Conservation (phyloP, 2,888 invertebrate genomes). For the Caenorhabditis panamensis region DNA sequence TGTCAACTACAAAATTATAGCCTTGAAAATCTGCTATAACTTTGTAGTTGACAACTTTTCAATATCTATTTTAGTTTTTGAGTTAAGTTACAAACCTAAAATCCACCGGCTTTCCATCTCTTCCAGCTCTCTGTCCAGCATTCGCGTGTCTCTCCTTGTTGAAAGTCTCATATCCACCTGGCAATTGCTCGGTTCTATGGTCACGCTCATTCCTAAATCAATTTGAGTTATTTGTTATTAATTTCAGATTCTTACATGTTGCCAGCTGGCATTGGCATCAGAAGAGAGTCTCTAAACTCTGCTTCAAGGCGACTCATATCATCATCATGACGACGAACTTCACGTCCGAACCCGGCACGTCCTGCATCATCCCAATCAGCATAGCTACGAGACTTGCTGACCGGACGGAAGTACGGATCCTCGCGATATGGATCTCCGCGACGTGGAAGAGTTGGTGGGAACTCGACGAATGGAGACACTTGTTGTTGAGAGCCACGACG, state of each 20-base stretch:
- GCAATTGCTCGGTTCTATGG: slow-evolving; percentile 77
- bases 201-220: slow-evolving; percentile 76
- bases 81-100: slow-evolving; percentile 74
- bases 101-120: slow-evolving; percentile 75
- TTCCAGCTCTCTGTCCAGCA: slow-evolving; percentile 67
- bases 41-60: no score
- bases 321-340: slow-evolving; percentile 71
- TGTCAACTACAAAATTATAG: no score
- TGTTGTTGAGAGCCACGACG: slow-evolving; percentile 70
- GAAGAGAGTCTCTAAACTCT: slow-evolving; percentile 76
- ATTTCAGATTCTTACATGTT: slow-evolving; percentile 69
- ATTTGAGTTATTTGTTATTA: no score
- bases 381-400: slow-evolving; percentile 78
- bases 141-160: slow-evolving; percentile 74
- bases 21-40: no score
- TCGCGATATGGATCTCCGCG: slow-evolving; percentile 50
- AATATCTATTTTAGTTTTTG: no score
- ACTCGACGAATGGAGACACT: slow-evolving; percentile 79
- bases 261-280: slow-evolving; percentile 79
- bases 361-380: slow-evolving; percentile 80
- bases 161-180: slow-evolving; percentile 81
- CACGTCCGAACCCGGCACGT: slow-evolving; percentile 63
- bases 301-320: slow-evolving; percentile 76
- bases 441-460: slow-evolving; percentile 80
- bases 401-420: slow-evolving; percentile 67